phyloP scores from a whole-genome alignment of 2,888 invertebrate species.

The Scrobipalpa atriplicella region DNA sequence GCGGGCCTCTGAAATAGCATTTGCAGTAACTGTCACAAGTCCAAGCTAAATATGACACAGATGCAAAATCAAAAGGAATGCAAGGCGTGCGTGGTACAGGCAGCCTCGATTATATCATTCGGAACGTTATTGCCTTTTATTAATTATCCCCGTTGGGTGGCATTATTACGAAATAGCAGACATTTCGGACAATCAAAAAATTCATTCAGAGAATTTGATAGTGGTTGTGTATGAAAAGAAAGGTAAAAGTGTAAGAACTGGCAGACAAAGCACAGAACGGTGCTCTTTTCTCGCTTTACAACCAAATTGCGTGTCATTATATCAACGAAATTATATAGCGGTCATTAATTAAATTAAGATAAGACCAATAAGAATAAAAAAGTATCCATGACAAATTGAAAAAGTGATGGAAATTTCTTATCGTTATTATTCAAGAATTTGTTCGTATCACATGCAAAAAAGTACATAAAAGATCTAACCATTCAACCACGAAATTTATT shows the following conservation, averaged over 20 bases:
- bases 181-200: conserved; percentile 19
- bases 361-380: conserved; percentile 1
- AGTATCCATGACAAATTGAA: background rate
- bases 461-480: background rate
- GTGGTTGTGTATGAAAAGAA: conserved; percentile 14
- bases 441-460: conserved; percentile 1
- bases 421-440: background rate
- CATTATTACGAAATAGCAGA: conserved; percentile 17
- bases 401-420: background rate
- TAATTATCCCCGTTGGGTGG: conserved; percentile 14
- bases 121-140: conserved; percentile 17
- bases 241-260: conserved; percentile 12
- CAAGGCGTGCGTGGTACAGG: conserved; percentile 26
- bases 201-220: conserved; percentile 12
- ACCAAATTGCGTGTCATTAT: background rate
- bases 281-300: background rate
- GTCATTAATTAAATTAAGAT: conserved; percentile 6
- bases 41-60: background rate
- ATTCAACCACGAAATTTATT: background rate
- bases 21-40: background rate
- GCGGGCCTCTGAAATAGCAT: conserved; percentile 7
- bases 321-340: background rate
- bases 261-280: background rate
- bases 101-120: conserved; percentile 10
- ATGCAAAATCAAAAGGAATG: conserved; percentile 13